Base-by-base conservation (phyloP, 2,888 invertebrate species). In the Erpobdella octoculata region DNA sequence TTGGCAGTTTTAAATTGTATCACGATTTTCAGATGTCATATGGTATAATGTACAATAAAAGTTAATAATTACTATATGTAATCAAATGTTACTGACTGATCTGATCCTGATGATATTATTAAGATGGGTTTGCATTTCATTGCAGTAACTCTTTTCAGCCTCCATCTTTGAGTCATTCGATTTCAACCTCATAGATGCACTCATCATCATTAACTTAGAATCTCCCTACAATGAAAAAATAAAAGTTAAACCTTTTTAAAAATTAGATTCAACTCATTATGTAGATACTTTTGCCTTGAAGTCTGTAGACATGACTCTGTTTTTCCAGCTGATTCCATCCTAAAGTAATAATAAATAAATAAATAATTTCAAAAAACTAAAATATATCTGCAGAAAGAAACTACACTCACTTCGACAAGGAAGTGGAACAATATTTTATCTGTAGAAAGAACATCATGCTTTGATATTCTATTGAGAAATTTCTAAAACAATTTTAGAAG, bases 371-470 rank as follows among this genome's bases (percentile, higher is more conserved):
- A 35, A 5, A 18, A 38, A 1, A n/a, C 21, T 41, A 1, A 33
- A 12, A n/a, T 61, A 9, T 21, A 6, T 25, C 53, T 28, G 33
- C 28, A 53, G 35, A 25, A n/a, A n/a, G n/a, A n/a, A n/a, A n/a
- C n/a, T n/a, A 28, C 31, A 72, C 74, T 65, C 75, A 81, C 81
- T 77, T 81, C 88, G 79, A 90, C 90, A 18, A 91, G 83, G 81
- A 91, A 91, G 78, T 88, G 89, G 75, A 89, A 86, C 78, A 91
- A 90, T 80, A 90, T 88, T 76, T 87, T 87, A 79, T 91, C 90
- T 78, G 88, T 88, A 76, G 89, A 89, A 3, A 91, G 84, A 64
- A 87, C 82, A 0, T 89, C 88, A 82, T 91, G 91, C 0, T 89
- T 88, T 0, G 90, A 90, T 31, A 90, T 87, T 65, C 91, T 85